Conservation (phyloP, 1,140 invertebrate species). For the Tetramorium parvispinum region DNA sequence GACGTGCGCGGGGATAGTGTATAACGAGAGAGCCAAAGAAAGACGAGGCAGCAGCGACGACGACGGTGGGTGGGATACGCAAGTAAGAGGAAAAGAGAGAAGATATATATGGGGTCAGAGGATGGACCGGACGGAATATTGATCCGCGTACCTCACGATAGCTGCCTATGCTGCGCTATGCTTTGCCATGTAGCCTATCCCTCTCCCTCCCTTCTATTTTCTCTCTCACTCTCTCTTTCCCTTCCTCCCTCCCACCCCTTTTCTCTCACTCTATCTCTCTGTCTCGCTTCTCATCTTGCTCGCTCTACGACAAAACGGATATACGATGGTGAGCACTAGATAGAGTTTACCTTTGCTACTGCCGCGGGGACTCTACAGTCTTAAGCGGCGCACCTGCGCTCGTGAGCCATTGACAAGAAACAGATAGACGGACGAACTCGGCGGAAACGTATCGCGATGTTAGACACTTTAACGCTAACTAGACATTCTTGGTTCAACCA, state of each 20-base stretch:
- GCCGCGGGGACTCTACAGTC: slow-evolving; percentile 49
- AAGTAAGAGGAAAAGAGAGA: slow-evolving; percentile 82
- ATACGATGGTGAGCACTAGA: slow-evolving; percentile 44
- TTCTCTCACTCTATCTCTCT: slow-evolving; percentile 20
- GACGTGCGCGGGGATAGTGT: slow-evolving; percentile 1
- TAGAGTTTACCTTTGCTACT: slow-evolving; percentile 64
- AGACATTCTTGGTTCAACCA: background rate
- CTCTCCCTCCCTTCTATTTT: slow-evolving; percentile 35
- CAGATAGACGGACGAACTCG: slow-evolving; percentile 7
- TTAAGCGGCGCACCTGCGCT: slow-evolving; percentile 61
- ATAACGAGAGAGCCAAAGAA: slow-evolving; percentile 53
- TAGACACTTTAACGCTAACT: background rate
- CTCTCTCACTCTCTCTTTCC: background rate
- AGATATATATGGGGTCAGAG: slow-evolving; percentile 82
- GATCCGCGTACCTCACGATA: slow-evolving; percentile 83
- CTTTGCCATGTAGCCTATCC: slow-evolving; percentile 71
- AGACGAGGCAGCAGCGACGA: slow-evolving; percentile 36
- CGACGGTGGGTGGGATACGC: slow-evolving; percentile 59
- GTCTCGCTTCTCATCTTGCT: slow-evolving; percentile 5
- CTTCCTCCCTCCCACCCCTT: slow-evolving; percentile 6
- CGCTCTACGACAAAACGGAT: slow-evolving; percentile 51
- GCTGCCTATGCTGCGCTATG: slow-evolving; percentile 80
- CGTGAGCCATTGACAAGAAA: slow-evolving; percentile 21
- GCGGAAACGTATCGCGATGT: slow-evolving; percentile 11
- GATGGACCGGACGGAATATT: slow-evolving; percentile 86